Evolutionary conservation across 2,113 vertebrate genomes (phyloP), one percentile per base, ranked within the genome.

Genomic region (Malurus melanocephalus): DNA sequence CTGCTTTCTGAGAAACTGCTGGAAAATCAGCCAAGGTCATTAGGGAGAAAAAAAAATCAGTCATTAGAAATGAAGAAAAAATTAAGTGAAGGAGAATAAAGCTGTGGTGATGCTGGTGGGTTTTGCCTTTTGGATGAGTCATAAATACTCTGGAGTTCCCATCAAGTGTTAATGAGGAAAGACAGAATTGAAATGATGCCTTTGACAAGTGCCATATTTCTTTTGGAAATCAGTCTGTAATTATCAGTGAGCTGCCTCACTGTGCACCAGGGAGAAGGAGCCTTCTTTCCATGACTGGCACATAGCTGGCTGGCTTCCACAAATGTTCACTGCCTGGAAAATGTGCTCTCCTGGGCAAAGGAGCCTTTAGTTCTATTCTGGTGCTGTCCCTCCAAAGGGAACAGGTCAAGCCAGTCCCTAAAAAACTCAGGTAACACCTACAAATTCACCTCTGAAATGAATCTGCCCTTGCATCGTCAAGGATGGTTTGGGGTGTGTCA

Each of bases 201-300:
- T 82, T 86, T 93, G 86, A 94, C 88, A 96, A 66, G 85, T 88
- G 73, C 83, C 69, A 24, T 93, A 81, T 81, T 92, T 89, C 77
- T 90, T 91, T 33, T 81, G 86, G 85, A 88, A 89, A 86, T 91
- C 73, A 45, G 62, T 42, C n/a, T 66, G 74, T 92, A 86, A 93
- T 90, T 84, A 83, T 51, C 46, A 51, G 33, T 28, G 66, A 84
- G 73, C 80, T 93, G 83, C 86, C 78, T 95, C 66, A 53, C 83
- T 84, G 33, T 30, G 80, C 59, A 94, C 51, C 27, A 61, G 79
- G 80, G 88, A 81, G 38, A 84, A 55, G 1, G 8, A 93, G 32
- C 69, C 59, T 83, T 53, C 28, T 92, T 85, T 76, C 86, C 2
- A 2, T 65, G 84, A 59, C 64, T 92, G 76, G 49, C 89, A 78